These are phyloP conservation scores for Wiebesia pumilae DNA, from an alignment of 1,140 invertebrate genomes.

Conservation along the genomic window DNA sequence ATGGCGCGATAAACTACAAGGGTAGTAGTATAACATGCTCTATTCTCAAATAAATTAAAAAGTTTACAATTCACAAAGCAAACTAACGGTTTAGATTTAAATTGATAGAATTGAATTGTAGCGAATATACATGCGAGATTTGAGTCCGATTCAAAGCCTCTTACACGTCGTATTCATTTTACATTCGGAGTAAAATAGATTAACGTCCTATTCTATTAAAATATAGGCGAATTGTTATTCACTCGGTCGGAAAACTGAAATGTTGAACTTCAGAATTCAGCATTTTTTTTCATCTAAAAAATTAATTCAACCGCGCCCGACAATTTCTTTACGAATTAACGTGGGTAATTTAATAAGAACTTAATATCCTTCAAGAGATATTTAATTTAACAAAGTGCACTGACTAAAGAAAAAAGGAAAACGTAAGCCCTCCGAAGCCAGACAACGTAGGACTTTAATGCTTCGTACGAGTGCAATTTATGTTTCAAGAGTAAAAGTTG, in stretches of 20 bases:
- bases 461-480: neutral
- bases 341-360: neutral
- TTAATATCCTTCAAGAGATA: no score
- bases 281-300: neutral
- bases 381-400: no score
- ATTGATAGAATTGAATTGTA: neutral
- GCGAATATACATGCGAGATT: neutral
- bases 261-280: neutral
- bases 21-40: neutral
- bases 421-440: neutral
- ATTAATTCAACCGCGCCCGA: neutral
- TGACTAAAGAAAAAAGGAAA: no score
- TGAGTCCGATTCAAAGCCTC: neutral
- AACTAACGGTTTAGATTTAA: neutral
- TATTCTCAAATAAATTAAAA: neutral
- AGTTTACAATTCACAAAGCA: neutral
- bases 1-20: neutral
- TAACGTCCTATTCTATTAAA: no score
- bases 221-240: neutral
- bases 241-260: neutral
- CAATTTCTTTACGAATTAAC: neutral
- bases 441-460: neutral
- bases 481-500: neutral
- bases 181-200: neutral
- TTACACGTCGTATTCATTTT: neutral